These are phyloP conservation scores for Apamea epomidion DNA, from an alignment of 2,888 invertebrate genomes.

Conservation along the genomic window DNA sequence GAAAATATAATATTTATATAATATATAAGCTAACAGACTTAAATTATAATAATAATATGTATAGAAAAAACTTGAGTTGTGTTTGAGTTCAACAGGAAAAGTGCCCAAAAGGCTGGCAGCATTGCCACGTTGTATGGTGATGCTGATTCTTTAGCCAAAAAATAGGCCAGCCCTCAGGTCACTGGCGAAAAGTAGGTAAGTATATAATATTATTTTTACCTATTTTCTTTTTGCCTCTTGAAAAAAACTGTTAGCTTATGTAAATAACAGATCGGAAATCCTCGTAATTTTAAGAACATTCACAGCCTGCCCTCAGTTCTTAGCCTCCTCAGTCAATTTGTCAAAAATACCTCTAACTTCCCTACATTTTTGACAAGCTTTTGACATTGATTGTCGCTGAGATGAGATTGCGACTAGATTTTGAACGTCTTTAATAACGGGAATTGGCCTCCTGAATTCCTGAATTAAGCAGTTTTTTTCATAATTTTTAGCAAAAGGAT, in stretches of 20 bases:
- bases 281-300: too few species aligned
- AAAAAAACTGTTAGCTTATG: background rate
- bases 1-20: background rate
- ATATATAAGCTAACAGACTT: background rate
- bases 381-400: too few species aligned
- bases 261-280: background rate
- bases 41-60: background rate
- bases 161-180: too few species aligned
- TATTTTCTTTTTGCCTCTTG: background rate
- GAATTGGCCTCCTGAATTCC: too few species aligned
- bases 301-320: too few species aligned
- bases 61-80: too few species aligned
- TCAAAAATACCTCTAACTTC: too few species aligned
- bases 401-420: too few species aligned
- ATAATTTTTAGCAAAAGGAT: background rate
- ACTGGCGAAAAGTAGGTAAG: background rate
- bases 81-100: conserved; percentile 2
- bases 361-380: too few species aligned
- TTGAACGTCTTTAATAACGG: too few species aligned
- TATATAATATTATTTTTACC: background rate
- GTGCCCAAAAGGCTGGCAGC: background rate
- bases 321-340: too few species aligned
- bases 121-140: background rate
- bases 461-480: background rate
- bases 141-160: background rate